phyloP scores from a whole-genome alignment of 2,113 vertebrate genomes.

The Pipa parva region DNA sequence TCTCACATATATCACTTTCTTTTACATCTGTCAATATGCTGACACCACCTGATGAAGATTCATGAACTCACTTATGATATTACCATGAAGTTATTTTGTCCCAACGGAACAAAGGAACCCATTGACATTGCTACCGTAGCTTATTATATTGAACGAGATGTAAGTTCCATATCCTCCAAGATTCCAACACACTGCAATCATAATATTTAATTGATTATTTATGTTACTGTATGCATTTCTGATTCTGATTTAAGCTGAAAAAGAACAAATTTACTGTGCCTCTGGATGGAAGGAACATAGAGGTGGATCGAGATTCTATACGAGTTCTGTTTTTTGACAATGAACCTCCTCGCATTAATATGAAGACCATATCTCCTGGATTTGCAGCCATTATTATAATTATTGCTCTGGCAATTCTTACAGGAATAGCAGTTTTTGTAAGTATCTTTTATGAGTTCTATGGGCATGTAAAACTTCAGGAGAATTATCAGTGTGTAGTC shows the following conservation, averaged over 20 bases:
- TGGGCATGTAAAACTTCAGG: neutral
- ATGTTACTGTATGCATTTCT: too few species aligned
- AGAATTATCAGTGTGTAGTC: too few species aligned
- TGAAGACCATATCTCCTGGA: slow-evolving; percentile 43
- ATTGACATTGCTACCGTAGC: slow-evolving; percentile 47
- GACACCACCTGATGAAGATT: slow-evolving; percentile 38
- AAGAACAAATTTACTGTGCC: slow-evolving; percentile 45
- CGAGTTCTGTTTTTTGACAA: slow-evolving; percentile 51
- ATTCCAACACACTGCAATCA: too few species aligned
- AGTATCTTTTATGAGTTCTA: too few species aligned
- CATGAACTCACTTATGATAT: slow-evolving; percentile 43
- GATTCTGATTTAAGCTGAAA: too few species aligned
- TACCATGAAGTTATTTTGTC: slow-evolving; percentile 41
- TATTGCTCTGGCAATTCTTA: slow-evolving; percentile 39
- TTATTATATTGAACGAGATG: slow-evolving; percentile 47
- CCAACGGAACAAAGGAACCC: slow-evolving; percentile 46
- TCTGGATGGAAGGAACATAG: slow-evolving; percentile 43
- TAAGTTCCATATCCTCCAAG: slow-evolving; percentile 31
- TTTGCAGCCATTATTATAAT: slow-evolving; percentile 48
- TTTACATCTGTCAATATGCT: too few species aligned
- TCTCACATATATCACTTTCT: too few species aligned
- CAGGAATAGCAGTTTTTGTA: slow-evolving; percentile 31
- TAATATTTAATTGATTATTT: too few species aligned
- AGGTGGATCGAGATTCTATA: slow-evolving; percentile 46
- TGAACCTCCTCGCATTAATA: slow-evolving; percentile 46